Percentiles rank a stretch among this genome's conserved stretches.
These are phyloP conservation scores for Ciconia stormi DNA, from an alignment of 2,113 vertebrate species.

Conservation along the genomic window DNA sequence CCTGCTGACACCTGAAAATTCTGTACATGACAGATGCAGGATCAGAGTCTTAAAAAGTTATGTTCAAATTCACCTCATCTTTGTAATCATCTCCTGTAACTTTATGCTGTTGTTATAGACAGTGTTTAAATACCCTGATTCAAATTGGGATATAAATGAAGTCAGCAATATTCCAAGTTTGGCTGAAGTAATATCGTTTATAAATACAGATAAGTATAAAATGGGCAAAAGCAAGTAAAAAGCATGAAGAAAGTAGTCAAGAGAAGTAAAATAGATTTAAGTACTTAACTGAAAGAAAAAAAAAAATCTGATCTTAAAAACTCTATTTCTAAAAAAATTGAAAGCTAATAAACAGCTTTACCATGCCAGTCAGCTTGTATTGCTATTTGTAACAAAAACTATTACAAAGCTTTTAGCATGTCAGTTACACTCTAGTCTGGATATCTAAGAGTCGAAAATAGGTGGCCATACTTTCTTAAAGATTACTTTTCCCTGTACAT, in stretches of 20 bases:
- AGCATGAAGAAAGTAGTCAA: background rate
- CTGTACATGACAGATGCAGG: background rate
- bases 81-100: background rate
- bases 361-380: background rate
- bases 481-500: background rate
- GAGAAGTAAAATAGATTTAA: background rate
- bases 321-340: background rate
- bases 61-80: background rate
- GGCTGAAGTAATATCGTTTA: background rate
- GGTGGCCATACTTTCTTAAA: background rate
- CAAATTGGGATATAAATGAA: background rate
- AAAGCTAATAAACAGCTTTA: background rate
- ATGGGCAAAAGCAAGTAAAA: background rate
- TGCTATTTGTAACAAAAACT: background rate
- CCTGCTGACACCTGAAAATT: background rate
- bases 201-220: background rate
- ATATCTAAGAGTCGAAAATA: background rate
- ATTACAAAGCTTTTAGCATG: background rate
- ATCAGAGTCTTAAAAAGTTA: background rate
- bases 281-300: background rate
- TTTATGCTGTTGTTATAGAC: background rate
- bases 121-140: background rate
- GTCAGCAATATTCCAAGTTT: background rate
- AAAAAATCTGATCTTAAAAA: background rate
- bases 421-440: background rate